Evolutionary conservation across 2,888 invertebrate genomes (phyloP), one percentile per base, ranked within the genome.

Genomic region (Molorchus minor): DNA sequence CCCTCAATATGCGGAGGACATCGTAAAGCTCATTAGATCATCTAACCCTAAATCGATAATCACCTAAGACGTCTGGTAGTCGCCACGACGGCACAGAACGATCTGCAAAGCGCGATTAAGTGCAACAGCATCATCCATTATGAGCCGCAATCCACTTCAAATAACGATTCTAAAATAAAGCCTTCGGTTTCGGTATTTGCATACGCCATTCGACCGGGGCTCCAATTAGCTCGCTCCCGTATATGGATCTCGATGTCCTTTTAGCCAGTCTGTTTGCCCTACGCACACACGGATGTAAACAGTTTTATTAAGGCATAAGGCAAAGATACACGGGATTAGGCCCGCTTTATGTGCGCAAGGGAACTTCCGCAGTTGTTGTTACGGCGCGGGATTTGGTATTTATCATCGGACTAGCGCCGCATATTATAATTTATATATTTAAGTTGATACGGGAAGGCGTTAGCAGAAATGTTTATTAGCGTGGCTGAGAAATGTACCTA

Each of bases 61-160:
- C 35, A 33, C 13, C n/a, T 7, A 5, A 7, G 5, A 29, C 29
- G 8, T 7, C 29, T 29, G 8, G 8, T 8, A 29, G 8, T 29
- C 8, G 59, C 38, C 36, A 58, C 47, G 46, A 52, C 45, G 53
- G 19, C 36, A 58, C 45, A 45, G 55, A n/a, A 59, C 49, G 56
- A 58, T 61, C 61, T 47, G 33, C 45, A 40, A 59, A 57, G 60
- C 60, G 57, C 51, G 58, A 61, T 58, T 52, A 53, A 61, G 54
- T 65, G 49, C 58, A 56, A 33, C 62, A 33, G 52, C 43, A 46
- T 56, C 53, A 60, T 52, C 45, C 54, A 57, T 61, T 65, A 63
- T 54, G 43, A 45, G 40, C 63, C 61, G 41, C 62, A 63, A 59
- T 58, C 59, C 47, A 45, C 65, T 63, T 45, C 66, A 54, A 64